Evolutionary conservation across 2,113 vertebrate genomes (phyloP).

Genomic region (Myotis lucifugus): DNA sequence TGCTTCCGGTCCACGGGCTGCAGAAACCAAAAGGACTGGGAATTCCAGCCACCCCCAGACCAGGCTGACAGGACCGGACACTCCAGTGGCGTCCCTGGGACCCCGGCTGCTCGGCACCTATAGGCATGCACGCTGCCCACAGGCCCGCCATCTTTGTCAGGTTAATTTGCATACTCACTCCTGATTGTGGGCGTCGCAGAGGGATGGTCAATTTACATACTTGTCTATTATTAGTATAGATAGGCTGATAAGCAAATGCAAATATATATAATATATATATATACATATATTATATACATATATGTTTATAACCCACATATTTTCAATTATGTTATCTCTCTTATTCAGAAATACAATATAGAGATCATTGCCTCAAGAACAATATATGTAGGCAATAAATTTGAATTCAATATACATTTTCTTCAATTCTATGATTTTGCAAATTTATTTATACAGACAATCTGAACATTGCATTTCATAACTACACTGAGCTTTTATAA

Average conservation of each 20-base stretch:
- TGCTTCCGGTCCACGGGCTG: no score
- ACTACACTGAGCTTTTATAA: background rate
- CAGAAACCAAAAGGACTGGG: no score
- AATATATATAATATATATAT: background rate
- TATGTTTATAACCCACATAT: background rate
- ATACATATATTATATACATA: no score
- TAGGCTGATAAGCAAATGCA: background rate
- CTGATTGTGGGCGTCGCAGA: no score
- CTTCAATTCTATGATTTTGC: background rate
- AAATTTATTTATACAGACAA: background rate
- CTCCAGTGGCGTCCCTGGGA: no score
- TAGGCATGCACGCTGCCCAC: no score
- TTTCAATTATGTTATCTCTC: slow-evolving; percentile 46
- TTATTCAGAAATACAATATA: slow-evolving; percentile 38
- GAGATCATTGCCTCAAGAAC: slow-evolving; percentile 45
- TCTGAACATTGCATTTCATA: background rate
- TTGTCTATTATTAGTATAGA: background rate
- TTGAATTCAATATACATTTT: background rate
- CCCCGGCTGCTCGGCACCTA: no score
- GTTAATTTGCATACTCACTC: no score
- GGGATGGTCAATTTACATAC: no score
- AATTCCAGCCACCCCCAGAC: no score
- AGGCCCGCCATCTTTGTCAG: no score
- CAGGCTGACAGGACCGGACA: no score
- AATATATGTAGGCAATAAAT: slow-evolving; percentile 7